Evolutionary conservation across 1,140 invertebrate species (phyloP), one percentile per base, ranked within the genome.

Genomic region (Psilanteris sp.): DNA sequence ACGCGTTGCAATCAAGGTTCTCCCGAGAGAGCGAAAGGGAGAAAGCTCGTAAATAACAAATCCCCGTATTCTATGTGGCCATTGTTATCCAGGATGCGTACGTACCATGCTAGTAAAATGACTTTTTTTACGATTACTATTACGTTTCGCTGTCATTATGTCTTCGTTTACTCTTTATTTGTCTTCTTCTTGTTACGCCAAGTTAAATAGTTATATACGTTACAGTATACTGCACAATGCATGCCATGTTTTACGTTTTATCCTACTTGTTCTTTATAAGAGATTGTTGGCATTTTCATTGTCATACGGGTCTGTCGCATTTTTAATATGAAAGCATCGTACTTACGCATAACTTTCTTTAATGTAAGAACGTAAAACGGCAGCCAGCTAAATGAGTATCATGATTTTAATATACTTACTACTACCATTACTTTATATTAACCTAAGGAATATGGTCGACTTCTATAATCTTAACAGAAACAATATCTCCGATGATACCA

Each of bases 1-100:
- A 83, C 77, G 79, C 78, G 75, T 79, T 81, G 78, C 78, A 83
- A 81, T 83, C 78, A 81, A 81, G 76, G 43, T 67, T 79, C 64
- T 77, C 74, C 73, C 50, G 48, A 46, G 46, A 44, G 46, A 52
- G 20, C 4, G 36, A 55, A 37, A 44, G 54, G 27, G 74, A 57
- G 67, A 74, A n/a, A 37, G 62, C 72, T 76, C 77, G 77, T 81
- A 80, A 80, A 77, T 81, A 81, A 81, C 77, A 74, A 68, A 83
- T 83, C 68, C 67, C 67, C 44, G 70, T 75, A 67, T 77, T 70
- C 59, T 44, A 16, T 24, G 32, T 15, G 13, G 57, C 50, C 52
- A 74, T 78, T 73, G 70, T 78, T 78, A 61, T 13, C 39, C 48
- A 18, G 46, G 39, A 70, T 59, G 41, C 66, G 57, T 64, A 24